Base-by-base conservation (phyloP, 2,888 invertebrate species). In the Yponomeuta plumbellus region DNA sequence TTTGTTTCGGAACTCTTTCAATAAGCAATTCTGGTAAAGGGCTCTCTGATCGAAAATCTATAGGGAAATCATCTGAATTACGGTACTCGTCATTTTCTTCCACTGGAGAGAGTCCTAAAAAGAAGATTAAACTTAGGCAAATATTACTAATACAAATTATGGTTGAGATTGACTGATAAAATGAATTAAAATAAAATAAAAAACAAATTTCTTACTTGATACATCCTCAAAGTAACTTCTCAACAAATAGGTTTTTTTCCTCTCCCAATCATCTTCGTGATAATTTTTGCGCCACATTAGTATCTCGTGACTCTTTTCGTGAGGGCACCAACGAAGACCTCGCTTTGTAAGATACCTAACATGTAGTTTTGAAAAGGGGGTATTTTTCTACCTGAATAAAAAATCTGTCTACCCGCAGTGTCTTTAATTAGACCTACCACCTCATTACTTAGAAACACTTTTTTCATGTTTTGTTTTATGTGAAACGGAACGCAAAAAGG, bases 11-110 rank as follows among this genome's bases (percentile, higher is more conserved):
- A 5, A 69, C 67, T 26, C 44, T 67, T 39, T 82, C 83, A 1
- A 82, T 75, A 11, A 79, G 74, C 0, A 82, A 70, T 0, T 76
- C 75, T 0, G 81, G 81, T 0, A 80, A 67, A 5, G 79, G 74
- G n/a, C 72, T 75, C 57, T 68, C 56, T 2, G 71, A 67, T 67
- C 65, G 0, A 64, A 61, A 0, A 71, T 4, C 26, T 17, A 17
- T 26, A 3, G 23, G 26, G 5, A 26, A 34, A 17, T 26, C 6
- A 17, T 17, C 23, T n/a, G 26, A 17, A 17, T 23, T 23, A 3
- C n/a, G 22, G 26, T 8, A 40, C 5, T 70, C 72, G 0, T 65
- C 64, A 2, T 73, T 74, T 64, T 80, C 80, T 0, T 68, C 68
- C 0, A 80, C 70, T 2, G 81, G 74, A 1, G 81, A 78, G 6